Base-by-base conservation (phyloP, 2,113 vertebrate genomes). In the Ctenomys sociabilis region DNA sequence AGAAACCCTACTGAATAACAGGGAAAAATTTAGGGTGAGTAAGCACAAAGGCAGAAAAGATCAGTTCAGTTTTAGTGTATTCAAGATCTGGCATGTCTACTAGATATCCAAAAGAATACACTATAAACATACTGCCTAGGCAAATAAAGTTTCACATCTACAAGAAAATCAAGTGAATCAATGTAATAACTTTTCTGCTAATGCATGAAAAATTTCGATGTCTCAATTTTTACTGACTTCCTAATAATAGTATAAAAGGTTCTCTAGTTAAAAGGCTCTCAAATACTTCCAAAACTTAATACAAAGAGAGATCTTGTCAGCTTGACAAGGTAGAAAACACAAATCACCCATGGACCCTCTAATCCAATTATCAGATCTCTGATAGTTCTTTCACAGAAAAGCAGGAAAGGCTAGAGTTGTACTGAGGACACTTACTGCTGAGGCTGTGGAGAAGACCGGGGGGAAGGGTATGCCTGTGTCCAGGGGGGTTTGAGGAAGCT, bases 401-500 rank as follows among this genome's bases (percentile, higher is more conserved):
- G 59, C 63, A 94, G 78, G 63, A 90, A 90, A 94, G 63, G 22
- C 73, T 94, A 26, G 73, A 94, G 37, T 52, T 94, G 77, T 59
- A 85, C 81, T 70, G 63, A 82, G 64, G 59, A 91, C 96, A 99
- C 98, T 95, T 98, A 99, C 99, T 95, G 98, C 98, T 96, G 99
- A 98, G 97, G 99, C 99, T 95, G 99, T 98, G 97, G 99, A 98
- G 97, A 99, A 99, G 88, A 99, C 99, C 0, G 99, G 99, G 91
- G 99, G 99, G 97, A 99, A 99, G 7, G 99, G 99, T 84, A 99
- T 99, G 85, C 99, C 99, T 66, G 99, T 96, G 57, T 99, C 99
- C 95, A 99, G 97, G 5, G 99, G 98, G 82, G 99, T 99, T 96
- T 99, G 99, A 49, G 99, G 99, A 97, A 99, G 99, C 95, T 99